phyloP scores from a whole-genome alignment of 2,888 invertebrate species.

The Protophormia terraenovae region DNA sequence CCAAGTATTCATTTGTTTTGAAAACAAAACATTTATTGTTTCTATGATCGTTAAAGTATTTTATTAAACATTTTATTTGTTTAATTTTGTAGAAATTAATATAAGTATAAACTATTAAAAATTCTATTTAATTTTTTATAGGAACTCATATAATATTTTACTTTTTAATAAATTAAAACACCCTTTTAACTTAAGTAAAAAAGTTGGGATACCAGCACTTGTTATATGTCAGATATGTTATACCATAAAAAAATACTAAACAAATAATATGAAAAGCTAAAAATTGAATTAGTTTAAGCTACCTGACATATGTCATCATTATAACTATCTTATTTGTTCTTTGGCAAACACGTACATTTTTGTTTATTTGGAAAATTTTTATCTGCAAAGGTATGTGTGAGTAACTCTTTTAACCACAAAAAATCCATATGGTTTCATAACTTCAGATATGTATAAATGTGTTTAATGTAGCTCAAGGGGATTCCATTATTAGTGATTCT shows the following conservation, averaged over 20 bases:
- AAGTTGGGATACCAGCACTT: too few species aligned
- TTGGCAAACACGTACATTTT: not conserved
- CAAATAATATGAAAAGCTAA: not conserved
- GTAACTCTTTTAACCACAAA: too few species aligned
- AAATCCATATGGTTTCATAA: not conserved
- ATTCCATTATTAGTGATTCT: not conserved
- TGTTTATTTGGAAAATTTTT: not conserved
- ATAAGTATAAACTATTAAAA: not conserved
- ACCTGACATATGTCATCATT: not conserved
- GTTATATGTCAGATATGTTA: not conserved
- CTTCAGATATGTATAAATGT: not conserved
- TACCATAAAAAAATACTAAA: not conserved
- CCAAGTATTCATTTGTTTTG: not conserved
- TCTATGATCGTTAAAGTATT: not conserved
- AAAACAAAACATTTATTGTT: conserved; percentile 7
- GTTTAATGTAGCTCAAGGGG: conserved; percentile 35
- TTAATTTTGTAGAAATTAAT: not conserved
- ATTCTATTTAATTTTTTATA: not conserved
- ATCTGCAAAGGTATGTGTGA: not conserved
- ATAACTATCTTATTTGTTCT: not conserved
- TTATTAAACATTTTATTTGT: conserved; percentile 7
- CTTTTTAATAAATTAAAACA: not conserved
- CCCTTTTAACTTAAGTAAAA: not conserved
- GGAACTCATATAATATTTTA: not conserved
- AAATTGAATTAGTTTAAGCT: not conserved